Percentiles rank a stretch among this genome's conserved stretches.
Conservation (phyloP, 92 coral and sea anemone species). For the Plumapathes pennacea region DNA sequence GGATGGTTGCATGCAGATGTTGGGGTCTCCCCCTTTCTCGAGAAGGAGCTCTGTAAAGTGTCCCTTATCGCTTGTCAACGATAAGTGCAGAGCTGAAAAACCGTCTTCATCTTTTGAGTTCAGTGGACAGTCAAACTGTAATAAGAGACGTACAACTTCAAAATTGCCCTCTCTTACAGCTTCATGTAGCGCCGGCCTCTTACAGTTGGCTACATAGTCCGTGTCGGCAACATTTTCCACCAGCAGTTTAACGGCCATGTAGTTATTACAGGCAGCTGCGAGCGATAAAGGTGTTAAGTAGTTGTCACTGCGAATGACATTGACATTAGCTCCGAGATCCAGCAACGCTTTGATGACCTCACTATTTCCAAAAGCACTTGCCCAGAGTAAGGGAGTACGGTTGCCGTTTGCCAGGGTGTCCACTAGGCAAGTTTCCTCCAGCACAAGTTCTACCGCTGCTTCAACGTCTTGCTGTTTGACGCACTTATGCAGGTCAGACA, state of each 20-base stretch:
- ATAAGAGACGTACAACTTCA: neutral
- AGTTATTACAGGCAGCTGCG: neutral
- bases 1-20: neutral
- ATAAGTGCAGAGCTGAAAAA: constrained; percentile 4
- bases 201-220: neutral
- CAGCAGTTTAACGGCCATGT: constrained; percentile 1
- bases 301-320: constrained; percentile 1
- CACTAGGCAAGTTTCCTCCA: constrained; percentile 7
- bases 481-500: neutral
- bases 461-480: constrained; percentile 2
- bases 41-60: neutral
- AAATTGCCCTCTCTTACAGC: neutral
- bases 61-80: too few species aligned
- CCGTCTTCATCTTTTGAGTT: constrained; percentile 7
- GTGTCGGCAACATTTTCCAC: neutral
- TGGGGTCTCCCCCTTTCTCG: constrained; percentile 3
- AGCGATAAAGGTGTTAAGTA: neutral
- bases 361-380: neutral
- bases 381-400: constrained; percentile 29
- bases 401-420: constrained; percentile 5
- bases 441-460: constrained; percentile 18
- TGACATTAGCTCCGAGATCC: constrained; percentile 4
- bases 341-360: neutral
- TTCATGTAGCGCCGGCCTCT: neutral
- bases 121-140: neutral